Conservation (phyloP, 1,140 invertebrate species). For the Drosophila sturtevanti region DNA sequence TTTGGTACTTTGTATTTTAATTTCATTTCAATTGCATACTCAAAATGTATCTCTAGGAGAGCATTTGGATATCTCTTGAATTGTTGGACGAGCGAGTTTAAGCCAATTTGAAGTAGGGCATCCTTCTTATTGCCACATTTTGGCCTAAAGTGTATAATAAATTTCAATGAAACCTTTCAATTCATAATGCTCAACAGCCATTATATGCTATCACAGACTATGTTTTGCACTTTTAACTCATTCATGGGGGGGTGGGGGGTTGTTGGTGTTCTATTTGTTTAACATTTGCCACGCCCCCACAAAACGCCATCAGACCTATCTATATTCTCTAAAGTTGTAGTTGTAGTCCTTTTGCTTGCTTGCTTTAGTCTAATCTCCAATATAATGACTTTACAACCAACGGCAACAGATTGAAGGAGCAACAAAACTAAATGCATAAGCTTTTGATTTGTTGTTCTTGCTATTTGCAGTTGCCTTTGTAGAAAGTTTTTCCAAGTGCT, state of each 20-base stretch:
- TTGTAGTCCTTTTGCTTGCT: not conserved
- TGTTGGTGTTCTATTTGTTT: conserved; percentile 34
- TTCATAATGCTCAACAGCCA: not conserved
- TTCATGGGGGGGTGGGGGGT: no score
- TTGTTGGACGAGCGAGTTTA: not conserved
- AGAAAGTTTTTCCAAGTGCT: conserved; percentile 27
- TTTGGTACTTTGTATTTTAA: no score
- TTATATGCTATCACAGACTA: not conserved
- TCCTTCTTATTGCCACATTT: not conserved
- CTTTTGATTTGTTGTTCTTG: conserved; percentile 5
- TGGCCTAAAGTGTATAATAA: no score
- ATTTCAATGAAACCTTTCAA: conserved; percentile 1
- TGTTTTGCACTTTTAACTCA: not conserved
- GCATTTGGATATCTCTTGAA: not conserved
- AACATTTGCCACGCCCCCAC: conserved; percentile 42
- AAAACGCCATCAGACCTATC: not conserved
- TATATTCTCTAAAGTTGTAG: not conserved
- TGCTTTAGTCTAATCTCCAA: not conserved
- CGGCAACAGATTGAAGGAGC: not conserved
- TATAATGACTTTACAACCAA: not conserved
- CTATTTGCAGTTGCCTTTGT: conserved; percentile 38
- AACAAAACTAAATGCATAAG: conserved; percentile 16
- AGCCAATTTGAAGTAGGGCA: conserved; percentile 23
- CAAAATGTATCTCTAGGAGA: not conserved
- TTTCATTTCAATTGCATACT: not conserved